Evolutionary conservation across 2,888 invertebrate species (phyloP).

Genomic region (Agrilus cyanescens): DNA sequence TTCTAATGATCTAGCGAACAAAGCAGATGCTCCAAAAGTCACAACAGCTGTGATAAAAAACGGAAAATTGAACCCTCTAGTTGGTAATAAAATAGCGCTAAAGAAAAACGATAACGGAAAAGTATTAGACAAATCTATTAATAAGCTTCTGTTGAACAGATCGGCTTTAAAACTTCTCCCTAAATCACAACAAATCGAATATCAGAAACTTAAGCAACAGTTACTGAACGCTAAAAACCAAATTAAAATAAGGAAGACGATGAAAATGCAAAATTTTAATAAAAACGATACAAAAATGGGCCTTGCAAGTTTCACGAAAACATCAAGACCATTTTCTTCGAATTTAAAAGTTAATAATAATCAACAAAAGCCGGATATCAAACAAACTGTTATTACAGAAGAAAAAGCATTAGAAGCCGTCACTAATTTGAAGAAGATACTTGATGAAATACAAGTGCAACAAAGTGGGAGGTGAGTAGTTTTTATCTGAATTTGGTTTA

Average conservation of each 20-base stretch:
- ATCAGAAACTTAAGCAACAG: slow-evolving; percentile 28
- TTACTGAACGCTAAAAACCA: slow-evolving; percentile 23
- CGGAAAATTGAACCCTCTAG: too few relatives aligned
- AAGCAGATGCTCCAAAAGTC: too few relatives aligned
- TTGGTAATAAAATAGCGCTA: too few relatives aligned
- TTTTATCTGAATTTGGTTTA: not conserved
- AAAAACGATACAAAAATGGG: slow-evolving; percentile 4
- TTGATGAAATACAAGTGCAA: slow-evolving; percentile 25
- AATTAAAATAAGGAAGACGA: slow-evolving; percentile 2
- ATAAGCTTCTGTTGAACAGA: slow-evolving; percentile 18
- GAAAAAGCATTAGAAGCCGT: slow-evolving; percentile 5
- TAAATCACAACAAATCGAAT: slow-evolving; percentile 32
- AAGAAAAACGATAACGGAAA: too few relatives aligned
- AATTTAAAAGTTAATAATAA: not conserved
- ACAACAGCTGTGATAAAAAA: too few relatives aligned
- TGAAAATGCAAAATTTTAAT: slow-evolving; percentile 4
- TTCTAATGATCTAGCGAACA: too few relatives aligned
- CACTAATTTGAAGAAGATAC: slow-evolving; percentile 14
- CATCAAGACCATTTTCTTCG: not conserved
- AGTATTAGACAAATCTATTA: too few relatives aligned
- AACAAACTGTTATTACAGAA: not conserved
- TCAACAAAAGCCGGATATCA: too few relatives aligned
- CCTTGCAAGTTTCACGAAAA: not conserved
- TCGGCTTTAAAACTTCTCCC: slow-evolving; percentile 31
- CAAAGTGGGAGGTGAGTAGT: slow-evolving; percentile 29